These are phyloP conservation scores for Macaria notata DNA, from an alignment of 2,888 invertebrate genomes.

Conservation along the genomic window DNA sequence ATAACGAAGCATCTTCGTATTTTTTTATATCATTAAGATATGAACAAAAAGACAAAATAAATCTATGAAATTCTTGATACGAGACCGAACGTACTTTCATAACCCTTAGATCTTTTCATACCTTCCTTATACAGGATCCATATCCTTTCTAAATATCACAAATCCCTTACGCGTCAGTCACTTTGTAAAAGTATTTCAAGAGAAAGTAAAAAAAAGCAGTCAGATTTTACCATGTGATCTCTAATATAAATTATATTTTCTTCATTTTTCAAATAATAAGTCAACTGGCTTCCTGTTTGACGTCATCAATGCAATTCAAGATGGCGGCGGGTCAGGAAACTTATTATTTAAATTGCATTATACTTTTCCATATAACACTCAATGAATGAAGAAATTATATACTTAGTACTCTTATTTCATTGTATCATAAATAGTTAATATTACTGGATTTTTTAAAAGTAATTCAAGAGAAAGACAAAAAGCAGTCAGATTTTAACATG, in stretches of 20 bases:
- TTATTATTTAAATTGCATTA: too few species aligned
- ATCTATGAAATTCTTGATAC: slow-evolving; percentile 2
- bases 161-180: slow-evolving; percentile 70
- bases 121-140: slow-evolving; percentile 38
- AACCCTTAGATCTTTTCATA: slow-evolving; percentile 34
- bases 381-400: too few species aligned
- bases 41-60: slow-evolving; percentile 2
- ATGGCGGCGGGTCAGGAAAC: too few species aligned
- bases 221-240: slow-evolving; percentile 18
- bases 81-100: slow-evolving; percentile 17
- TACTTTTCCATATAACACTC: too few species aligned
- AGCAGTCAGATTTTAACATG: slow-evolving; percentile 18
- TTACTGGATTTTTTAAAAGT: slow-evolving; percentile 24
- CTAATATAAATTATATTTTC: slow-evolving; percentile 1
- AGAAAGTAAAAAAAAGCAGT: slow-evolving; percentile 15
- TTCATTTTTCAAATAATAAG: too few species aligned
- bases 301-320: too few species aligned
- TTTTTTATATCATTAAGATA: slow-evolving; percentile 7
- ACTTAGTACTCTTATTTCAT: too few species aligned
- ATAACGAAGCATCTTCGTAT: background rate
- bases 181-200: slow-evolving; percentile 22
- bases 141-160: slow-evolving; percentile 68
- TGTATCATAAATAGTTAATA: too few species aligned
- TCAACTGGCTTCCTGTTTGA: too few species aligned
- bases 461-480: slow-evolving; percentile 17